A percentile compares a stretch with the other conserved stretches of the same genome.
Conservation (phyloP, 2,113 vertebrate genomes). For the Odocoileus hemionus region DNA sequence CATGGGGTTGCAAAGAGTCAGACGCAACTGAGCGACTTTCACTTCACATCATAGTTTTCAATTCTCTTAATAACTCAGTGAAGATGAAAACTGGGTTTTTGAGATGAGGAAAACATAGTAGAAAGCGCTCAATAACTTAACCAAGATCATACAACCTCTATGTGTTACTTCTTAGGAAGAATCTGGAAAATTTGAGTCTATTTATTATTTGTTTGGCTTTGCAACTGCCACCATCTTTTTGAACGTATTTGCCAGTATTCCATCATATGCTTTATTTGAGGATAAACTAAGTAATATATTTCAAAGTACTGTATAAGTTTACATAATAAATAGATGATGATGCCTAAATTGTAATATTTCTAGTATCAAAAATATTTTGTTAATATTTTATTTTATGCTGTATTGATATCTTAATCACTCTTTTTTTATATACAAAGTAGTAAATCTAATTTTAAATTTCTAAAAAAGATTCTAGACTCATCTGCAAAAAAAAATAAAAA, state of each 20-base stretch:
- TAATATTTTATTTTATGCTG: neutral
- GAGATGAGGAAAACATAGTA: neutral
- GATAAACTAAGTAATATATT: neutral
- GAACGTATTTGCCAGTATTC: neutral
- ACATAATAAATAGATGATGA: neutral
- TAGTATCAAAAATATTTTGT: neutral
- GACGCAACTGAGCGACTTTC: neutral
- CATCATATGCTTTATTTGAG: neutral
- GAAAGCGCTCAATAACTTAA: neutral
- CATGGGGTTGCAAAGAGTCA: neutral
- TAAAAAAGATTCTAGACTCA: neutral
- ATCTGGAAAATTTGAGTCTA: neutral
- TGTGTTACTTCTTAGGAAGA: neutral
- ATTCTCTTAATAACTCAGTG: neutral
- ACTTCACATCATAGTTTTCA: neutral
- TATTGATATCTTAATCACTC: neutral
- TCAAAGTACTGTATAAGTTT: neutral
- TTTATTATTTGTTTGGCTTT: neutral
- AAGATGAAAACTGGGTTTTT: neutral
- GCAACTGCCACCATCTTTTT: neutral
- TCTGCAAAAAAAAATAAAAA: neutral
- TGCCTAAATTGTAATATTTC: neutral
- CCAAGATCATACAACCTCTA: neutral
- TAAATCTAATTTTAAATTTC: neutral
- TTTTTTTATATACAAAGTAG: neutral